Base-by-base conservation (phyloP, 2,797 vertebrate genomes). In the Hemitrygon akajei region DNA sequence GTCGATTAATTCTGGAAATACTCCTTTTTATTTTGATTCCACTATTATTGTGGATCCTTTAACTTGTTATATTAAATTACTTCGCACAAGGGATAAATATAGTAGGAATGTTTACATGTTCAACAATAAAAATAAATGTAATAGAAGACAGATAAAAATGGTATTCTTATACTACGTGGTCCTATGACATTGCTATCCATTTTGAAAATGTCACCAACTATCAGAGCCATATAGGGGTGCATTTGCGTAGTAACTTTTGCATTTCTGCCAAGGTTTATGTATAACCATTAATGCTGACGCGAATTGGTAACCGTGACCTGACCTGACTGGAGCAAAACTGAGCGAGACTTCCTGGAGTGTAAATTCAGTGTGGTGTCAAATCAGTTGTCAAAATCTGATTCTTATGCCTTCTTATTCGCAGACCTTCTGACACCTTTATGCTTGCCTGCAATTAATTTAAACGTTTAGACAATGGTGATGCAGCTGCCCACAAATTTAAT, bases 381-480 rank as follows among this genome's bases (percentile, higher is more conserved):
- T 84, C 81, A 84, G 81, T 56, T 60, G 82, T 86, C 27, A 86
- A 60, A 14, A 60, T 73, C 71, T 27, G 22, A 73, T 73, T 73
- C 22, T 73, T 73, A 25, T 27, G 71, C 71, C 22, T 22, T 25
- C 14, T 40, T 82, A 82, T 25, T 82, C 18, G 47, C 22, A 82
- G 40, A 82, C 9, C 80, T 56, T 27, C 47, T 60, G 82, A 14
- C 58, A 25, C 27, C 56, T 86, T 86, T 58, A 86, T 30, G 79
- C 82, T n/a, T n/a, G 47, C 27, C 47, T 84, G 60, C 30, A 87
- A 63, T 87, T 63, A 66, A 66, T 87, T 87, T 20, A 87, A 87
- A 87, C 30, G 40, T 82, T 82, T 56, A 56, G 80, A 56, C 80
- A 82, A 56, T 82, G 81, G 56, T 14, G 30, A 34, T 34, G 58